Evolutionary conservation across 2,888 invertebrate genomes (phyloP).

Genomic region (Proisotoma minuta): DNA sequence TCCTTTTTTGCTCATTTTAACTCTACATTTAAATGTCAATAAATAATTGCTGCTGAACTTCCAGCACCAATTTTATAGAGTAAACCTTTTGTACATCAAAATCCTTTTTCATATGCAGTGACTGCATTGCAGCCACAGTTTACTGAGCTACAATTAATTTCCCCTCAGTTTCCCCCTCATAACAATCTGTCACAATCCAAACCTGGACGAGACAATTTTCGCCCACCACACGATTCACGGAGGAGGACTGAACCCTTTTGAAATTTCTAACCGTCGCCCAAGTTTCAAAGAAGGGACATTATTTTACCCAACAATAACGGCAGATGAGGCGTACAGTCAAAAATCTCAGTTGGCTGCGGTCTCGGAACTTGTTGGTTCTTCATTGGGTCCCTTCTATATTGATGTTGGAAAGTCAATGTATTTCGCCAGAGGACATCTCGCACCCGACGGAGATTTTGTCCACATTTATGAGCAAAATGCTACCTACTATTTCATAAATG

Average conservation of each 20-base stretch:
- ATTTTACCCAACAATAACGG: slow-evolving; percentile 37
- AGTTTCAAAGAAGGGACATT: slow-evolving; percentile 37
- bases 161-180: slow-evolving; percentile 35
- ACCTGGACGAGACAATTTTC: slow-evolving; percentile 23
- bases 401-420: slow-evolving; percentile 31
- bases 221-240: slow-evolving; percentile 35
- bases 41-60: too few species aligned
- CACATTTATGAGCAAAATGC: slow-evolving; percentile 46
- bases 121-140: too few species aligned
- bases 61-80: too few species aligned
- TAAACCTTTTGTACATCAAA: too few species aligned
- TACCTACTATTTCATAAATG: slow-evolving; percentile 48
- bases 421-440: slow-evolving; percentile 47
- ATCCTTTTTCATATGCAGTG: too few species aligned
- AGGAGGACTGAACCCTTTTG: slow-evolving; percentile 28
- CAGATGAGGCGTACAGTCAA: slow-evolving; percentile 33
- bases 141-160: not conserved
- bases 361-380: slow-evolving; percentile 22
- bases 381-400: slow-evolving; percentile 30
- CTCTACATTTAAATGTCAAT: too few species aligned
- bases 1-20: too few species aligned
- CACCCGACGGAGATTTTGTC: slow-evolving; percentile 48
- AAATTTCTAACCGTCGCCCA: slow-evolving; percentile 40
- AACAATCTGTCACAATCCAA: slow-evolving; percentile 34
- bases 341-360: slow-evolving; percentile 28